Conservation (phyloP, 1,140 invertebrate species). For the Agrilus planipennis region DNA sequence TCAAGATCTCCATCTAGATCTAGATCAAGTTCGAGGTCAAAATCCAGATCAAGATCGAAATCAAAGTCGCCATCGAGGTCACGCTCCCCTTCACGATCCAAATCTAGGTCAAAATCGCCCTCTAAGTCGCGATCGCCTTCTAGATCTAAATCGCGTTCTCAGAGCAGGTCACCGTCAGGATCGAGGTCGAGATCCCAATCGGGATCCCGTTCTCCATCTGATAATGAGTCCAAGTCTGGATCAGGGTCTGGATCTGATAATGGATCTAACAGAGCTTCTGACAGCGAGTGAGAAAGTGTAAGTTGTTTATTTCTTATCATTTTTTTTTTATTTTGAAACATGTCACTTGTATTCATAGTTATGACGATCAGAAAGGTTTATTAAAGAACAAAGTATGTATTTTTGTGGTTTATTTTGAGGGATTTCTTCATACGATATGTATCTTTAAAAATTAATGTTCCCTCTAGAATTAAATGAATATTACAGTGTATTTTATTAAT, state of each 20-base stretch:
- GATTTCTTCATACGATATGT: too few species aligned
- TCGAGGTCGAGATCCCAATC: constrained; percentile 25
- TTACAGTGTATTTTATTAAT: too few species aligned
- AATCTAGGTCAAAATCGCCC: constrained; percentile 29
- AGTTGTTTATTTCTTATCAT: too few species aligned
- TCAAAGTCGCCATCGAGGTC: constrained; percentile 30
- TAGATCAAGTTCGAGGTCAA: constrained; percentile 19
- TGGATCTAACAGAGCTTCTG: constrained; percentile 15
- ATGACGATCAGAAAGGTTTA: too few species aligned
- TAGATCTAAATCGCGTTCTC: constrained; percentile 16
- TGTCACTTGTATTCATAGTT: too few species aligned
- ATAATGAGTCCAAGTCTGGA: constrained; percentile 29
- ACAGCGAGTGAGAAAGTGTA: constrained; percentile 19
- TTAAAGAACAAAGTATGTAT: too few species aligned
- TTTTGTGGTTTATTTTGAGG: too few species aligned
- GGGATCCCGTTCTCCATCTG: constrained; percentile 29
- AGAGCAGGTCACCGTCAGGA: constrained; percentile 17
- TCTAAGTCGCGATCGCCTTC: constrained; percentile 24
- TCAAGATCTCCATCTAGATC: constrained; percentile 28
- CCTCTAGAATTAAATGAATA: too few species aligned
- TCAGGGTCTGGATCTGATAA: constrained; percentile 30
- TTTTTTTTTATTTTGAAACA: too few species aligned
- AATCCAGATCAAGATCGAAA: constrained; percentile 27
- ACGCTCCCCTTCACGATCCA: constrained; percentile 25
- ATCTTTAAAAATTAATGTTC: too few species aligned